A percentile compares a stretch with the other conserved stretches of the same genome.
Conservation (phyloP, 2,797 vertebrate species). For the Percopsis omiscomaycus region DNA sequence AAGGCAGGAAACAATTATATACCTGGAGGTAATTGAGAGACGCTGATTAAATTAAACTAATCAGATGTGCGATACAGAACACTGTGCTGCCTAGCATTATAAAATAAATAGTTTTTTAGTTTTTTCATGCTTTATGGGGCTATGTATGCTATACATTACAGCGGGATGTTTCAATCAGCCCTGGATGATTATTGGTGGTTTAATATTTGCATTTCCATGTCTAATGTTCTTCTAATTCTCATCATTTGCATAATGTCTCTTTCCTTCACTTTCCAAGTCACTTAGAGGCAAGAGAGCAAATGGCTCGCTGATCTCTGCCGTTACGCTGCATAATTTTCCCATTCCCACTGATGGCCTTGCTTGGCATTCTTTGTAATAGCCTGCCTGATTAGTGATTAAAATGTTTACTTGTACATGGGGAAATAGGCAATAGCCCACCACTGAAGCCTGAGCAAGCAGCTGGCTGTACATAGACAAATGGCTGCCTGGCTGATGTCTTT, state of each 20-base stretch:
- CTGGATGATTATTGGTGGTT: slow-evolving; percentile 43
- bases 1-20: not conserved
- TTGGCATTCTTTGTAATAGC: slow-evolving; percentile 62
- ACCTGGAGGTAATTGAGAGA: slow-evolving; percentile 1
- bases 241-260: slow-evolving; percentile 65
- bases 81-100: too few relatives aligned
- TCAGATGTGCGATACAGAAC: not conserved
- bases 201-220: slow-evolving; percentile 63
- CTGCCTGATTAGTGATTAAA: slow-evolving; percentile 75
- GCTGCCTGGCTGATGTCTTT: slow-evolving; percentile 64
- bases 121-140: slow-evolving; percentile 9
- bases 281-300: slow-evolving; percentile 59
- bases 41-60: slow-evolving; percentile 1
- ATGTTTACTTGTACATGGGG: slow-evolving; percentile 67
- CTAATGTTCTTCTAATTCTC: slow-evolving; percentile 69
- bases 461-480: slow-evolving; percentile 51
- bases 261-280: slow-evolving; percentile 61
- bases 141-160: slow-evolving; percentile 17
- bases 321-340: slow-evolving; percentile 71
- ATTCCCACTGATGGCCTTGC: slow-evolving; percentile 67
- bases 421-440: slow-evolving; percentile 51
- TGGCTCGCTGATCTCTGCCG: slow-evolving; percentile 46
- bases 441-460: slow-evolving; percentile 37
- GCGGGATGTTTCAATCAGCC: slow-evolving; percentile 31
- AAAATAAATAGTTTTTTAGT: not conserved